A percentile compares a stretch with the other conserved stretches of the same genome.
These are phyloP conservation scores for Trachelus stipa DNA, from an alignment of 2,888 invertebrate species.

Conservation along the genomic window DNA sequence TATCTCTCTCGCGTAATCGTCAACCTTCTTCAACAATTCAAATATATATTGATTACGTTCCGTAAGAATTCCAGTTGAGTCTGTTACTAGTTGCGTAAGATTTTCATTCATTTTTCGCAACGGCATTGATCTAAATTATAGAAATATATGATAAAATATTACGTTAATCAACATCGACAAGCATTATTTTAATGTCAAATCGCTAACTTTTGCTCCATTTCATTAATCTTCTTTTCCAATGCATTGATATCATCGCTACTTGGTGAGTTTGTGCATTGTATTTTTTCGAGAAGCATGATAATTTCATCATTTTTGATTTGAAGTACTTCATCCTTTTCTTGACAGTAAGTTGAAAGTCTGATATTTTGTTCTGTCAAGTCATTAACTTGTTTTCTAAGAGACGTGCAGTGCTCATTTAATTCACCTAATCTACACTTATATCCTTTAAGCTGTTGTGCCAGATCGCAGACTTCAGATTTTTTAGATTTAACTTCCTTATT, in stretches of 20 bases:
- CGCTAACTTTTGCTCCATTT: slow-evolving; percentile 36
- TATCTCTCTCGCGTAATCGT: slow-evolving; percentile 25
- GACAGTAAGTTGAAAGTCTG: background rate
- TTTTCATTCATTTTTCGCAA: slow-evolving; percentile 36
- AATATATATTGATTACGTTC: slow-evolving; percentile 31
- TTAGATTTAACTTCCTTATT: slow-evolving; percentile 12
- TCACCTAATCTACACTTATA: slow-evolving; percentile 7
- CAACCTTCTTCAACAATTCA: slow-evolving; percentile 21
- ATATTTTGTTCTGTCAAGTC: background rate
- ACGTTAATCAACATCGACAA: background rate
- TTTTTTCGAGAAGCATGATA: slow-evolving; percentile 18
- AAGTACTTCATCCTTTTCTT: slow-evolving; percentile 17
- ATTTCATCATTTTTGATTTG: slow-evolving; percentile 23
- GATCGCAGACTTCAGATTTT: slow-evolving; percentile 2
- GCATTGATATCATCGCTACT: slow-evolving; percentile 11
- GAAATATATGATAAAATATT: slow-evolving; percentile 6
- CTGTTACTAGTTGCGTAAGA: slow-evolving; percentile 26
- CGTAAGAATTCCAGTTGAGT: slow-evolving; percentile 24
- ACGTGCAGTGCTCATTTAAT: slow-evolving; percentile 8
- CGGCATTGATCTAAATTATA: slow-evolving; percentile 31
- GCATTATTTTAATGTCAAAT: background rate
- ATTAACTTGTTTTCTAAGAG: slow-evolving; percentile 26
- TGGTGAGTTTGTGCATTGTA: background rate
- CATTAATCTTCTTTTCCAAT: slow-evolving; percentile 27
- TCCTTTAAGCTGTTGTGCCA: slow-evolving; percentile 10